A percentile compares a stretch with the other conserved stretches of the same genome.
Conservation (phyloP, 1,140 invertebrate genomes). For the Saccostrea echinata region DNA sequence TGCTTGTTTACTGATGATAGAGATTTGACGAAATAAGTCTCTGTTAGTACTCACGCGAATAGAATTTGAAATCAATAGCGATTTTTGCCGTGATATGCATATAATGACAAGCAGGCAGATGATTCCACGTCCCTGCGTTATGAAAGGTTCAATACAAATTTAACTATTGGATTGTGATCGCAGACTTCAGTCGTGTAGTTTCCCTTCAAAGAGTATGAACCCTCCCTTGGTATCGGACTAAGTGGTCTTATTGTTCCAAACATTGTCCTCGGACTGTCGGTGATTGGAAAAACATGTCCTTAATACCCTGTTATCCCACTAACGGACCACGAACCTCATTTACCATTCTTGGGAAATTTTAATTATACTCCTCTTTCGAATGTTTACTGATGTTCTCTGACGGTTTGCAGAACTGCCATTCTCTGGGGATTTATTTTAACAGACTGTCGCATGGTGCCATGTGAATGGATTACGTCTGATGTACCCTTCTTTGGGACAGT, state of each 20-base stretch:
- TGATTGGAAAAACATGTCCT: background rate
- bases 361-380: background rate
- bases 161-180: constrained; percentile 23
- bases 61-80: constrained; percentile 22
- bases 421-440: constrained; percentile 28
- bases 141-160: constrained; percentile 27
- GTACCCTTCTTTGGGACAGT: constrained; percentile 6
- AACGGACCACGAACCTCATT: constrained; percentile 10
- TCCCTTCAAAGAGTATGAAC: background rate
- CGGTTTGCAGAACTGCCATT: background rate
- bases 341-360: constrained; percentile 27
- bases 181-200: background rate
- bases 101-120: constrained; percentile 15
- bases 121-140: background rate
- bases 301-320: background rate
- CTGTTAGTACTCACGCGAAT: constrained; percentile 12
- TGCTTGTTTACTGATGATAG: background rate
- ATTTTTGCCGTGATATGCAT: constrained; percentile 21
- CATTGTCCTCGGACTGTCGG: constrained; percentile 2
- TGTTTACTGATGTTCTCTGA: constrained; percentile 2
- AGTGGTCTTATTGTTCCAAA: background rate
- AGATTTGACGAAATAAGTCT: constrained; percentile 19
- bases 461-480: constrained; percentile 24
- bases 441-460: background rate
- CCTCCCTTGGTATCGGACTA: background rate